A percentile compares a stretch with the other conserved stretches of the same genome.
Evolutionary conservation across 1,140 invertebrate species (phyloP).

Genomic region (Armadillidium nasatum): DNA sequence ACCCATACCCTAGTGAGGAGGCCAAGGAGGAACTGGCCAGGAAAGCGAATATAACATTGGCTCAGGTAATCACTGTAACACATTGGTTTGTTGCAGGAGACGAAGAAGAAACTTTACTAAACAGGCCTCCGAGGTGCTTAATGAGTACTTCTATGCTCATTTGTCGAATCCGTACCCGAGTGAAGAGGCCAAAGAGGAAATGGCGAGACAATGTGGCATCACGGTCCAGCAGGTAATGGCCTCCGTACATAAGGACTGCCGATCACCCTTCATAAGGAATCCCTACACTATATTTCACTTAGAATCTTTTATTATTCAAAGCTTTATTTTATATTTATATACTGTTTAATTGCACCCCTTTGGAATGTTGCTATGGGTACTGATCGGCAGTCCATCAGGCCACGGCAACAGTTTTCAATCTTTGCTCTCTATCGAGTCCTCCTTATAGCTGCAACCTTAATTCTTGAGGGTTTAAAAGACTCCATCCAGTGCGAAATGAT

Average conservation of each 20-base stretch:
- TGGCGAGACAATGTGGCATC: slow-evolving; percentile 97
- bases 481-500: slow-evolving; percentile 9
- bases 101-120: slow-evolving; percentile 99
- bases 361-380: not conserved
- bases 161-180: slow-evolving; percentile 99
- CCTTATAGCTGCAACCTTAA: slow-evolving; percentile 9
- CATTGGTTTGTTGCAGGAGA: slow-evolving; percentile 60
- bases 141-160: slow-evolving; percentile 99
- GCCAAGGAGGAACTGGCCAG: slow-evolving; percentile 63
- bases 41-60: slow-evolving; percentile 65
- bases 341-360: not conserved
- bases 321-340: not conserved
- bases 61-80: slow-evolving; percentile 54
- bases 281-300: not conserved
- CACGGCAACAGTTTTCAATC: slow-evolving; percentile 4
- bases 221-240: slow-evolving; percentile 81
- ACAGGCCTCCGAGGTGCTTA: slow-evolving; percentile 98
- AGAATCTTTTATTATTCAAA: not conserved
- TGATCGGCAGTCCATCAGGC: slow-evolving; percentile 4
- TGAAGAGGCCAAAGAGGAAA: slow-evolving; percentile 99
- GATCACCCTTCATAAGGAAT: not conserved
- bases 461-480: slow-evolving; percentile 9
- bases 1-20: slow-evolving; percentile 64
- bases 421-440: slow-evolving; percentile 4
- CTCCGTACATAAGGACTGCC: slow-evolving; percentile 10